Base-by-base conservation (phyloP, 2,797 vertebrate genomes). In the Uromys caudimaculatus region DNA sequence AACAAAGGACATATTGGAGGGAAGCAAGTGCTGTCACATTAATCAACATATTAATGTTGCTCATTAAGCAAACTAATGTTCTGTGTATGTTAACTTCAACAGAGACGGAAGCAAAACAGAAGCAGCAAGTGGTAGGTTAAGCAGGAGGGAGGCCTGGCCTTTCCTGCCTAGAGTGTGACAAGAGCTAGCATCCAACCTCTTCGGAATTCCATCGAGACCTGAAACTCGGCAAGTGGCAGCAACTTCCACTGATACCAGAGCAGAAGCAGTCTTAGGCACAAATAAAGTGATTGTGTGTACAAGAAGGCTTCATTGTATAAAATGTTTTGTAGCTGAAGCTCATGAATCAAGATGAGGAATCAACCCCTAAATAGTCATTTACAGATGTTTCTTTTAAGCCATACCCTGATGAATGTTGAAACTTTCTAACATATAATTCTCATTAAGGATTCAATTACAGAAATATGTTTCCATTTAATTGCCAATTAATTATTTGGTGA, bases 321-420 rank as follows among this genome's bases (percentile, higher is more conserved):
- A 96, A 90, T 85, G 32, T 85, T 93, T 86, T 87, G 23, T 91
- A 75, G 89, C 58, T 93, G 44, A 92, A 52, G 11, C 54, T 90
- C 24, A 54, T 95, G 77, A 92, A 90, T 94, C 64, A 84, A 83
- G 29, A 96, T 87, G 88, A 96, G 91, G 94, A 96, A 92, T 86
- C 93, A 95, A 93, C 69, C 58, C 27, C 32, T 94, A 87, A 88
- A 32, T 54, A 90, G 27, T 67, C 27, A 76, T 81, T 95, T 96
- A 92, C 11, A 96, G 76, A 88, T 67, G 5, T 67, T 75, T 90
- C 3, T 82, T 94, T 24, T 90, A 58, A 77, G 24, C 60, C 89
- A 16, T 50, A 85, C 52, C 75, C 47, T 71, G 35, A 64, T 47
- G 27, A 76, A 81, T 16, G 44, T 50, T 95, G 50, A 89, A 78